Evolutionary conservation across 2,888 invertebrate species (phyloP).

Genomic region (Lycophotia porphyrea): DNA sequence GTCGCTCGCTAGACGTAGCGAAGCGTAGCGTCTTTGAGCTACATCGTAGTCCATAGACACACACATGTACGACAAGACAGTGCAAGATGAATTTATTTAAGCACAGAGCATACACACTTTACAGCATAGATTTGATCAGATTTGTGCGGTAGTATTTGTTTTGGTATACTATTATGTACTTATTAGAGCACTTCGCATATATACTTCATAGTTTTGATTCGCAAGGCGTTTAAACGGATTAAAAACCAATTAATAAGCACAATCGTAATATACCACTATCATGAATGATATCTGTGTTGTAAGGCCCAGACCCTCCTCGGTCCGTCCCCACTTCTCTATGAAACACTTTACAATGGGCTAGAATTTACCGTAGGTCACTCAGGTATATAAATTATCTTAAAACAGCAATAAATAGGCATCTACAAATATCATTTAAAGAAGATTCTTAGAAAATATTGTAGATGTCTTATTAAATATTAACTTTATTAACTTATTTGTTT

Average conservation of each 20-base stretch:
- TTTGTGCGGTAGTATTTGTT: background rate
- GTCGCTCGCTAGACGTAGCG: background rate
- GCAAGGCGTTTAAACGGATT: background rate
- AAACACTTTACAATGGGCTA: too few species aligned
- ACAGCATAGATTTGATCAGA: background rate
- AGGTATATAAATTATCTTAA: too few species aligned
- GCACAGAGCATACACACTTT: background rate
- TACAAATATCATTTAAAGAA: too few species aligned
- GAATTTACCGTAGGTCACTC: too few species aligned
- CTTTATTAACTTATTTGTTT: too few species aligned
- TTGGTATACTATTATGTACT: background rate
- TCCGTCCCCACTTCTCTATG: too few species aligned
- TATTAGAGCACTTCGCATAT: background rate
- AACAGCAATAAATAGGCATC: too few species aligned
- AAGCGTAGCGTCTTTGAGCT: constrained; percentile 6
- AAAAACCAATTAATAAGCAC: background rate
- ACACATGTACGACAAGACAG: background rate
- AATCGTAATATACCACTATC: background rate
- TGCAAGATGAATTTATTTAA: constrained; percentile 8
- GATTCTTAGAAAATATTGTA: too few species aligned
- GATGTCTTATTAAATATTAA: too few species aligned
- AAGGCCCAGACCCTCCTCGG: too few species aligned
- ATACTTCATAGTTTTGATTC: background rate
- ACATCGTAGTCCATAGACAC: background rate
- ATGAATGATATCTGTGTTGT: background rate